Evolutionary conservation across 2,797 vertebrate genomes (phyloP).

Genomic region (Astyanax mexicanus): DNA sequence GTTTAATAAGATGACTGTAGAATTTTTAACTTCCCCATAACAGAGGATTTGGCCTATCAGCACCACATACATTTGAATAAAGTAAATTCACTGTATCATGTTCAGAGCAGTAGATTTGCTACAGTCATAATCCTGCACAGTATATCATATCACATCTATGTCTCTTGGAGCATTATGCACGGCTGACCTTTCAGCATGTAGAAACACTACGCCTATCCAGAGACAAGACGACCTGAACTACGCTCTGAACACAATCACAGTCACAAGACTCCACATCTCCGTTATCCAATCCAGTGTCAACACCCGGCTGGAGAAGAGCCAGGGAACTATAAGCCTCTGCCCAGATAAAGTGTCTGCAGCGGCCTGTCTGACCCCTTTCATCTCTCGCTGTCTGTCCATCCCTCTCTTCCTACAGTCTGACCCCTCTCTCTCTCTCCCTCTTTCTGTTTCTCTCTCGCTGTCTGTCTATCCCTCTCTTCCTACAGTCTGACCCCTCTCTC

Average conservation of each 20-base stretch:
- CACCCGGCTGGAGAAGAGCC: conserved; percentile 19
- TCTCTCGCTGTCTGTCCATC: conserved; percentile 11
- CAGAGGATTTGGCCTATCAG: too few species aligned
- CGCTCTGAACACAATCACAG: conserved; percentile 38
- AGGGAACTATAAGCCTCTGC: conserved; percentile 11
- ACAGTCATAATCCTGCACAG: neutral
- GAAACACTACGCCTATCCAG: conserved; percentile 12
- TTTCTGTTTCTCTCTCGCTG: conserved; percentile 3
- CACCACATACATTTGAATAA: too few species aligned
- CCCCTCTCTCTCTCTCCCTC: conserved; percentile 18
- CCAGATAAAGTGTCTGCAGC: conserved; percentile 43
- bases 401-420: conserved; percentile 1
- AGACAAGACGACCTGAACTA: conserved; percentile 47
- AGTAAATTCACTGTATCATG: too few species aligned
- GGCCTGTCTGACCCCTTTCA: conserved; percentile 19
- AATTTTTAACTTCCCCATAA: too few species aligned
- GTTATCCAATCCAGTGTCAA: conserved; percentile 52
- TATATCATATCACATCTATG: neutral
- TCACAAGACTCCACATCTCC: conserved; percentile 37
- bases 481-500: neutral
- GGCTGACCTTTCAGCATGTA: neutral
- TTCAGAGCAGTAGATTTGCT: neutral
- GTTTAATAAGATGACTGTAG: too few species aligned
- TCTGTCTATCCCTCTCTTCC: conserved; percentile 13
- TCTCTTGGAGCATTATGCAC: neutral